phyloP scores from a whole-genome alignment of 2,113 vertebrate genomes.

The Caranx melampygus region DNA sequence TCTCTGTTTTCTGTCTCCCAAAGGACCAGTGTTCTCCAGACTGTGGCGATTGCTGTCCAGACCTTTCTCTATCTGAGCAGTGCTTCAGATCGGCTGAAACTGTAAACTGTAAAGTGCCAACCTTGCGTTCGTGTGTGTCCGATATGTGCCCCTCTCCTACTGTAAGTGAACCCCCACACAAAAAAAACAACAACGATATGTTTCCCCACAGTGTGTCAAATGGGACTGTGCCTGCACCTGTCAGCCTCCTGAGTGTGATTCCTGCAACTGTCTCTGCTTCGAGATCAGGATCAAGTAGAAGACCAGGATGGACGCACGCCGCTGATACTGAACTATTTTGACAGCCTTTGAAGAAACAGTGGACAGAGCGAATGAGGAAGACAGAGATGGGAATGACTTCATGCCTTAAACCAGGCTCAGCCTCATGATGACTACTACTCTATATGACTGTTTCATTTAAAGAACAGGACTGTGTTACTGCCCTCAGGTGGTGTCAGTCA shows the following conservation, averaged over 20 bases:
- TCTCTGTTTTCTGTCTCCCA: not conserved
- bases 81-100: slow-evolving; percentile 85
- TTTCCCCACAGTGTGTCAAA: slow-evolving; percentile 75
- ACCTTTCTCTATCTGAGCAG: slow-evolving; percentile 78
- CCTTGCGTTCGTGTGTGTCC: slow-evolving; percentile 74
- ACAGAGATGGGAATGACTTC: no score
- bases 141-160: slow-evolving; percentile 75
- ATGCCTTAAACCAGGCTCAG: no score
- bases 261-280: slow-evolving; percentile 92
- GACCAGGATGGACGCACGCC: not conserved
- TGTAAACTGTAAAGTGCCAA: slow-evolving; percentile 84
- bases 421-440: no score
- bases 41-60: slow-evolving; percentile 82
- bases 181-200: no score
- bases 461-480: no score
- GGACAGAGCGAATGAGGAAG: no score
- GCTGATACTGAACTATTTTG: no score
- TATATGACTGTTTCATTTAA: no score
- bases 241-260: slow-evolving; percentile 88
- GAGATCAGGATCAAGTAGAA: slow-evolving; percentile 89
- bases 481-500: no score
- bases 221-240: slow-evolving; percentile 89
- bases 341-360: no score
- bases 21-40: slow-evolving; percentile 83
- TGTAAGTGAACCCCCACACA: slow-evolving; percentile 61